These are phyloP conservation scores for Proctacanthus coquilletti DNA, from an alignment of 1,140 invertebrate species.

Conservation along the genomic window DNA sequence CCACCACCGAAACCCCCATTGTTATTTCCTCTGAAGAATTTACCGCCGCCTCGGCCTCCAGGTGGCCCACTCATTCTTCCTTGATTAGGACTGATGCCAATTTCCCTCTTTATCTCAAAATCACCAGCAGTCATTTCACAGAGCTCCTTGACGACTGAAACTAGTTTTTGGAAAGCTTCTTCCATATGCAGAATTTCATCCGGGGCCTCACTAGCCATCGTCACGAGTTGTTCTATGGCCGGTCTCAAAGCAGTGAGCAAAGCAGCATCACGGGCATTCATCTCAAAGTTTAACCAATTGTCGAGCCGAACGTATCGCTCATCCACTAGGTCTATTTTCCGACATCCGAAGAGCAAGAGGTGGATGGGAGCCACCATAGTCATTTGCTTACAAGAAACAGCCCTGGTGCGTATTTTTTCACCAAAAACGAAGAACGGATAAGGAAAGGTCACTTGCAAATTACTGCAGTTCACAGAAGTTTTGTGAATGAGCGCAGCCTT, in stretches of 20 bases:
- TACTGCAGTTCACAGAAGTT: slow-evolving; percentile 90
- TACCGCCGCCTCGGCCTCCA: slow-evolving; percentile 17
- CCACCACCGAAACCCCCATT: slow-evolving; percentile 11
- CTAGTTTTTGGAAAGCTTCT: slow-evolving; percentile 38
- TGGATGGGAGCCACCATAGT: slow-evolving; percentile 93
- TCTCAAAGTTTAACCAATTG: slow-evolving; percentile 85
- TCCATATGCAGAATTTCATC: slow-evolving; percentile 43
- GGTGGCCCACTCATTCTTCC: slow-evolving; percentile 31
- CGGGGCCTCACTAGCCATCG: slow-evolving; percentile 61
- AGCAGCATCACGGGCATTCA: slow-evolving; percentile 61
- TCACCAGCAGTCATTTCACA: slow-evolving; percentile 59
- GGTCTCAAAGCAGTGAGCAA: slow-evolving; percentile 73
- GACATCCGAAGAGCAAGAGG: slow-evolving; percentile 75
- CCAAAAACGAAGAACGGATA: slow-evolving; percentile 96
- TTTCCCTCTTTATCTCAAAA: slow-evolving; percentile 41
- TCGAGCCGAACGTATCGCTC: slow-evolving; percentile 62
- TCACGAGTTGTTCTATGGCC: slow-evolving; percentile 69
- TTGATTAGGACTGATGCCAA: slow-evolving; percentile 25
- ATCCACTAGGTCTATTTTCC: slow-evolving; percentile 66
- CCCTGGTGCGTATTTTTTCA: slow-evolving; percentile 91
- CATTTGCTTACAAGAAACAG: slow-evolving; percentile 95
- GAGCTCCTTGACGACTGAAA: slow-evolving; percentile 46
- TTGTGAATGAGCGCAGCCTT: slow-evolving; percentile 91
- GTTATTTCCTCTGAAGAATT: slow-evolving; percentile 18
- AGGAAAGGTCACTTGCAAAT: slow-evolving; percentile 67